Conservation (phyloP, 2,113 vertebrate genomes). For the Scortum barcoo region DNA sequence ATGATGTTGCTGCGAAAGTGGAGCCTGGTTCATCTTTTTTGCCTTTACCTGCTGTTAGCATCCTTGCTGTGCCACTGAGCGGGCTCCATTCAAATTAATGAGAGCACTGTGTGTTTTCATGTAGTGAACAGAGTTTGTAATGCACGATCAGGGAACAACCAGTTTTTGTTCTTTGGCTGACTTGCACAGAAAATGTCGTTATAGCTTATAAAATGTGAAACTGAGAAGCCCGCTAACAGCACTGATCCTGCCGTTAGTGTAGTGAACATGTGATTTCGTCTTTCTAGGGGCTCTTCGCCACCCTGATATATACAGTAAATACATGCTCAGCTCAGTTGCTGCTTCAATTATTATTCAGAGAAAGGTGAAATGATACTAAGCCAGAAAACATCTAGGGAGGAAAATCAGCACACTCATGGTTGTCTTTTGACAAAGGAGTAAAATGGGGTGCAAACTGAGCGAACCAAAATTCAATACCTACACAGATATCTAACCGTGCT, state of each 20-base stretch:
- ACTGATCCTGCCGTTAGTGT: neutral
- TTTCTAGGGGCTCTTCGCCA: neutral
- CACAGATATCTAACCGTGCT: neutral
- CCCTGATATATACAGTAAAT: neutral
- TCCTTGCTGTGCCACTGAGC: too few relatives aligned
- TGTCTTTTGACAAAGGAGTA: neutral
- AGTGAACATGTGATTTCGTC: neutral
- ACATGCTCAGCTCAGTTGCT: neutral
- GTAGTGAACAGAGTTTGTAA: too few relatives aligned
- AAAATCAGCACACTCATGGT: neutral
- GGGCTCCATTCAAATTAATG: too few relatives aligned
- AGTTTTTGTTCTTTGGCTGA: neutral
- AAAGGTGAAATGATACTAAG: neutral
- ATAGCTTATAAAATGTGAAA: neutral
- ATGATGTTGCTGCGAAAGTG: too few relatives aligned
- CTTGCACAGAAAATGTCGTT: neutral
- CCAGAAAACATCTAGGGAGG: neutral
- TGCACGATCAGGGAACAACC: neutral
- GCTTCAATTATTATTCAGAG: neutral
- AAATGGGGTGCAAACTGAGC: neutral
- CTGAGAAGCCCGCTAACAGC: neutral
- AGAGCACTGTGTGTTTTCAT: too few relatives aligned
- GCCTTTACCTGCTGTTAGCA: too few relatives aligned
- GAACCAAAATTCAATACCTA: neutral
- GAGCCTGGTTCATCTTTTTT: too few relatives aligned